Percentiles rank a stretch among this genome's conserved stretches.
Evolutionary conservation across 1,140 invertebrate species (phyloP).

Genomic region (Zaprionus ornatus): DNA sequence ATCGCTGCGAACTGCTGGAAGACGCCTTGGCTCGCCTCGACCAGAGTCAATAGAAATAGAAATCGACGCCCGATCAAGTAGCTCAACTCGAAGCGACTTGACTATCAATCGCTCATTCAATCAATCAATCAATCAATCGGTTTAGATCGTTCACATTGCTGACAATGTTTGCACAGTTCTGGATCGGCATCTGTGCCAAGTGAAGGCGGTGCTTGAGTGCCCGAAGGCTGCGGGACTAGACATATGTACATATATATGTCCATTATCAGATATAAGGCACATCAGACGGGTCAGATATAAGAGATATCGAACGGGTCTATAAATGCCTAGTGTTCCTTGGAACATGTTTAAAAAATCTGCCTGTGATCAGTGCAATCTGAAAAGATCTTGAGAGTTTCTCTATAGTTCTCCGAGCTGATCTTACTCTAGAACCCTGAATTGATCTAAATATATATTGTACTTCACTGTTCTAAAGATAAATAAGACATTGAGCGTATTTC

Average conservation of each 20-base stretch:
- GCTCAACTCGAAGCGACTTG: background rate
- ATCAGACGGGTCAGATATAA: no score
- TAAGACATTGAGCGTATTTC: no score
- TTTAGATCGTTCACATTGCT: constrained; percentile 6
- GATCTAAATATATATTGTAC: no score
- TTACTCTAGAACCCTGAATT: no score
- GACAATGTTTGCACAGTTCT: constrained; percentile 37
- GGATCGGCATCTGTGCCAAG: constrained; percentile 42
- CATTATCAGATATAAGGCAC: background rate
- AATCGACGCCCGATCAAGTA: background rate
- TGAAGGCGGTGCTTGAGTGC: constrained; percentile 15
- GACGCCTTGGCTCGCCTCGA: constrained; percentile 13
- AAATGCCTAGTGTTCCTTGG: no score
- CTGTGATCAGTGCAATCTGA: no score
- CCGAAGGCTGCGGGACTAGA: constrained; percentile 19
- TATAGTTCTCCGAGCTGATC: no score
- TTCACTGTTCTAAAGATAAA: no score
- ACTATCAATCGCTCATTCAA: constrained; percentile 5
- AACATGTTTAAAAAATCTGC: no score
- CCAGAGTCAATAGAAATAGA: constrained; percentile 5
- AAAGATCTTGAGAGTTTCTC: no score
- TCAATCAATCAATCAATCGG: constrained; percentile 6
- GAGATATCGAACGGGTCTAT: background rate
- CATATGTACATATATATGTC: background rate
- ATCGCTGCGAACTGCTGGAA: constrained; percentile 31